Evolutionary conservation across 2,888 invertebrate genomes (phyloP), one percentile per base, ranked within the genome.

Genomic region (Sisyra terminalis): DNA sequence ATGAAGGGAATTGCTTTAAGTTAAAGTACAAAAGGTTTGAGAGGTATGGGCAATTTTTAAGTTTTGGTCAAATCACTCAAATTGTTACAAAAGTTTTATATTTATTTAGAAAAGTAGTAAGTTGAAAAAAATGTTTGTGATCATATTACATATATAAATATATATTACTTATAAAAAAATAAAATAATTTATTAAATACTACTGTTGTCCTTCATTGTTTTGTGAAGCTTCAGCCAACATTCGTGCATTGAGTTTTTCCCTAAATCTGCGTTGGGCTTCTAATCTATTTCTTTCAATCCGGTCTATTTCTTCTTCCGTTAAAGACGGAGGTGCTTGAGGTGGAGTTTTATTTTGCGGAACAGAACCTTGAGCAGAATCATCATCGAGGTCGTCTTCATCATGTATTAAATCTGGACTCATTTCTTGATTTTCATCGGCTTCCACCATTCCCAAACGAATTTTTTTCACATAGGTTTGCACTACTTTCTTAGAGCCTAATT

Each of bases 401-500:
- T 63, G 61, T 16, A 68, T 44, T 38, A 29, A 8, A 8, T 43
- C 29, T 37, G 36, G 29, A 5, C 38, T 13, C 14, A 34, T 34
- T 43, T 39, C 29, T 39, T 30, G 4, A 14, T 38, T 43, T 45
- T 48, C 45, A 14, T 45, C 24, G 3, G 24, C 62, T 30, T 55
- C 57, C 35, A 64, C 63, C 65, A 78, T 67, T 52, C 73, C 78
- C 53, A 71, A 68, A 51, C 73, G 71, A 53, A 73, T 78, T 60
- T 70, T 75, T 40, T 69, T 73, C 39, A 85, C 63, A 48, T 78
- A 75, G 0, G 76, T 75, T 73, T 78, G 77, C 10, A 92, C 74
- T 35, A 76, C 70, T 53, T 75, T 83, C 55, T 90, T 93, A 40
- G 70, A 69, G 0, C 93, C 93, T 1, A 96, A 66, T 46, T 76